Evolutionary conservation across 2,888 invertebrate genomes (phyloP), one percentile per base, ranked within the genome.

Genomic region (Platycheirus albimanus): DNA sequence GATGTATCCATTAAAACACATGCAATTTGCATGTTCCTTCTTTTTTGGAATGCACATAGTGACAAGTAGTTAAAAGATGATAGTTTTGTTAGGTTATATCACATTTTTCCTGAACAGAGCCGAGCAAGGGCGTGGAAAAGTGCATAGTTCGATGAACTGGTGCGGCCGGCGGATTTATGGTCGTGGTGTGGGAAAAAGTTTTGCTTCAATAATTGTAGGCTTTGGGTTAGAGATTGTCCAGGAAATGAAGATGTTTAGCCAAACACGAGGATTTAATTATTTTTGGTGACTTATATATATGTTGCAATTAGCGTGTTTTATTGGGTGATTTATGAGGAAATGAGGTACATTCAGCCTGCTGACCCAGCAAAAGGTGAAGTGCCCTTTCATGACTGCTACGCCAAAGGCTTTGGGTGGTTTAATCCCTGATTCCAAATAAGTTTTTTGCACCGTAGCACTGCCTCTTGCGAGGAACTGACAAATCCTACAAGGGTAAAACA

Each of bases 21-120:
- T 76, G 63, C 81, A 72, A 81, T 71, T 77, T 77, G 77, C 81
- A 81, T 77, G 81, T 77, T 58, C 71, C 58, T 66, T 58, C 71
- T 51, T 66, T 52, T 45, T 52, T 63, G 19, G 54, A 74, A 61
- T 52, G 61, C 58, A 56, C 58, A 56, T 38, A 67, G 77, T 71
- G 81, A 81, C 81, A 77, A 66, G 61, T 47, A 69, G 67, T 79
- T 61, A 41, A 66, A 66, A 66, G 64, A 66, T 76, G 76, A 79
- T 67, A 45, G 56, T 43, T 63, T 20, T 49, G 49, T 51, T 51
- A 24, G 75, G 52, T 51, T 56, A 69, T 63, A 76, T 63, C 61
- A 15, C n/a, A 7, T 5, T 0, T 0, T 6, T 33, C 43, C 19
- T 49, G 24, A 3, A 4, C 3, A 24, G n/a, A 1, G 43, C 30